A percentile compares a stretch with the other conserved stretches of the same genome.
phyloP scores from a whole-genome alignment of 2,888 invertebrate genomes.

The Quadroppia sp. region DNA sequence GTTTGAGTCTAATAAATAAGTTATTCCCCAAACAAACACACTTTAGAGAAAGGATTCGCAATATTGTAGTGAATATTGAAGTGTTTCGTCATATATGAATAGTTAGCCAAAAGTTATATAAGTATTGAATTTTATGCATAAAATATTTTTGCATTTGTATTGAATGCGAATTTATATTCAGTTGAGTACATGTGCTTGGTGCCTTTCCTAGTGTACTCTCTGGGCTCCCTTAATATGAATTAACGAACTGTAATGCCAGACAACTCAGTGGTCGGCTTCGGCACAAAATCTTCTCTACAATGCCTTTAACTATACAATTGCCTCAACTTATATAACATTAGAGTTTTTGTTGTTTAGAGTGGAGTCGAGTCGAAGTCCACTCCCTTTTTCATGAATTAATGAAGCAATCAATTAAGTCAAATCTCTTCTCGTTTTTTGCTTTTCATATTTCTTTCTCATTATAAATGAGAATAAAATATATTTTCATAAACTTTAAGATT shows the following conservation, averaged over 20 bases:
- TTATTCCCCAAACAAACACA: slow-evolving; percentile 11
- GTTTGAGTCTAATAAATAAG: slow-evolving; percentile 2
- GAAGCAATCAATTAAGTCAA: slow-evolving; percentile 10
- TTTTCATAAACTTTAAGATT: no score
- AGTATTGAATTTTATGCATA: slow-evolving; percentile 14
- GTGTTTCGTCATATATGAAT: no score
- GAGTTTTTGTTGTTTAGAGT: not conserved
- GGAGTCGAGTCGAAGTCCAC: not conserved
- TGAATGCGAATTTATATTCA: not conserved
- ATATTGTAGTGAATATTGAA: not conserved
- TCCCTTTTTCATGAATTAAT: slow-evolving; percentile 19
- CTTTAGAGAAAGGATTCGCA: not conserved
- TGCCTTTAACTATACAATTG: not conserved
- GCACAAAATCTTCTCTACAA: not conserved
- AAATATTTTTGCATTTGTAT: not conserved
- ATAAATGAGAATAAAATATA: no score
- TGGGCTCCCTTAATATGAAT: slow-evolving; percentile 12
- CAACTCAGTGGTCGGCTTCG: slow-evolving; percentile 10
- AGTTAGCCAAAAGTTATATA: not conserved
- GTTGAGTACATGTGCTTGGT: not conserved
- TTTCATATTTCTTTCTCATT: no score
- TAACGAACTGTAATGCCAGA: slow-evolving; percentile 14
- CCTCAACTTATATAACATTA: no score
- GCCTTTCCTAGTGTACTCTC: not conserved
- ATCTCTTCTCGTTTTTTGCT: not conserved